Base-by-base conservation (phyloP, 2,888 invertebrate genomes). In the Drosophila tanythrix region DNA sequence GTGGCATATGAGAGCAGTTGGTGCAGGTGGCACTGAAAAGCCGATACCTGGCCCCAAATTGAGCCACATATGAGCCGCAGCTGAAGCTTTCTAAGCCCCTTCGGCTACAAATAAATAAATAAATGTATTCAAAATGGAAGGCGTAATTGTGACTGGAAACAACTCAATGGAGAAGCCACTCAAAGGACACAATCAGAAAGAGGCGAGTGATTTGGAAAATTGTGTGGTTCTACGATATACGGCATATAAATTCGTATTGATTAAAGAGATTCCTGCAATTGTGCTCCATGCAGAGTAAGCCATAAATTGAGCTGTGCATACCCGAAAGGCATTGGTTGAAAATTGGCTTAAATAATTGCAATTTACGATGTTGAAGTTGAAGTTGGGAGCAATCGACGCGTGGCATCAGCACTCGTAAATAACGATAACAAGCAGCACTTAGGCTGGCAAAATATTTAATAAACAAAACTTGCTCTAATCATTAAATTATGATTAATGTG, bases 401-500 rank as follows among this genome's bases (percentile, higher is more conserved):
- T 74, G 81, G 80, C 77, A 78, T 78, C 80, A 36, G n/a, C 57
- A 75, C 60, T 75, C 77, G 71, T 77, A 77, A 79, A 79, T 79
- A 77, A 75, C 66, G 66, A 76, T 58, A 63, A 69, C 56, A 59
- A 50, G 7, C 40, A 46, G 1, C 27, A 29, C 36, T 55, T 35
- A 38, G 68, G 40, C 58, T 61, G 64, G 46, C 67, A 75, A 69
- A 73, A 81, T 77, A 76, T 83, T 80, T 81, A 81, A 82, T 83
- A 81, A 89, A 83, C 86, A 88, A 88, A 88, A 87, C 87, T 88
- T 85, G 83, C 72, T 88, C 82, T 89, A 89, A 87, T 89, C 86
- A 88, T 89, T 88, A 83, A 87, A 88, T 89, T 89, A 89, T 89
- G 90, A 87, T 89, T 87, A 87, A 87, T 87, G 88, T 88, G 86